phyloP scores from a whole-genome alignment of 2,888 invertebrate species.

The Eristalis pertinax region DNA sequence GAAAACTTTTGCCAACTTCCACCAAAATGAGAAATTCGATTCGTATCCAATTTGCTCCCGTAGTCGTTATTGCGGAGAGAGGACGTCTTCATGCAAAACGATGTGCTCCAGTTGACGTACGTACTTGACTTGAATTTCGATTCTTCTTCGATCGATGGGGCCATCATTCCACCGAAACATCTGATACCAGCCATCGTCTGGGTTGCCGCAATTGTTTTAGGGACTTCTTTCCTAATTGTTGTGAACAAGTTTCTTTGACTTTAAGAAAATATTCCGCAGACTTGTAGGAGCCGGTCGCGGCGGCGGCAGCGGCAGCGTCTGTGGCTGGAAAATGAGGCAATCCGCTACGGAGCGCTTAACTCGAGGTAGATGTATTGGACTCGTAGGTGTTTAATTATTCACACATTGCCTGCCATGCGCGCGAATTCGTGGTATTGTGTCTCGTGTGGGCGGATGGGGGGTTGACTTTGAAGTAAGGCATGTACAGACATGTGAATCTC shows the following conservation, averaged over 20 bases:
- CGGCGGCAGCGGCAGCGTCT: too few species aligned
- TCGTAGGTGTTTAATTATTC: not conserved
- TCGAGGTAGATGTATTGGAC: not conserved
- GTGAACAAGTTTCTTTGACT: too few species aligned
- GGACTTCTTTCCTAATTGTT: not conserved
- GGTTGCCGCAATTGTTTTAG: not conserved
- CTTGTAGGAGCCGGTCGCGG: not conserved
- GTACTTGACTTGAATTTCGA: not conserved
- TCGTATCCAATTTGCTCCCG: not conserved
- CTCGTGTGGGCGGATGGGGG: not conserved
- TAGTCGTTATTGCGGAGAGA: not conserved
- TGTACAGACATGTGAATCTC: not conserved
- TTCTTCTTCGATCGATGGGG: not conserved
- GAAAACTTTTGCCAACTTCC: not conserved
- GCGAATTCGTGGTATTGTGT: not conserved
- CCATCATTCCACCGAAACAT: not conserved
- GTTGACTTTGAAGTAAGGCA: not conserved
- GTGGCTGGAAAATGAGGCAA: not conserved
- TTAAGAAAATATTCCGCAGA: not conserved
- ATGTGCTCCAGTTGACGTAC: not conserved
- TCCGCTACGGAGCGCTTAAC: not conserved
- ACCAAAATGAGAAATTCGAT: not conserved
- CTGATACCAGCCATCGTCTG: not conserved
- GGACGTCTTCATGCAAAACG: not conserved
- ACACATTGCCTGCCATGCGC: not conserved